Percentiles rank a stretch among this genome's conserved stretches.
phyloP scores from a whole-genome alignment of 1,140 invertebrate species.

The Calephelis virginiensis region DNA sequence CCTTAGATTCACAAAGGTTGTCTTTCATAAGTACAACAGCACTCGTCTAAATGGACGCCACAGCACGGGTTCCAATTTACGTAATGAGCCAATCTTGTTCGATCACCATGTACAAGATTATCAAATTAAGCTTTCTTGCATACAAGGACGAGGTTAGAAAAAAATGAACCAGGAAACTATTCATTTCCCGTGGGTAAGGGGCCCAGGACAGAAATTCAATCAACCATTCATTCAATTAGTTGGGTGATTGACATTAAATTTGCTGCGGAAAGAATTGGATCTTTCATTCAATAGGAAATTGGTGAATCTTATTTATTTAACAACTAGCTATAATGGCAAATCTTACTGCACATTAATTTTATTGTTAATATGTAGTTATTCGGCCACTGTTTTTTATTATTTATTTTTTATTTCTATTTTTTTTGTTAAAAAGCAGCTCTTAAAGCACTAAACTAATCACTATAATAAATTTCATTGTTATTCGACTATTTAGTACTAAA shows the following conservation, averaged over 20 bases:
- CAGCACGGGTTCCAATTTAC: background rate
- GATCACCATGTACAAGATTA: background rate
- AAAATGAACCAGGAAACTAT: slow-evolving; percentile 35
- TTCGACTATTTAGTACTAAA: no score
- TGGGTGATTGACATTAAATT: slow-evolving; percentile 46
- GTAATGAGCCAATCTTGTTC: background rate
- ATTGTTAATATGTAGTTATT: no score
- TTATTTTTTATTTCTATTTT: no score
- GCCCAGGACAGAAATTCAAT: slow-evolving; percentile 36
- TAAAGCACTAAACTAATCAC: no score
- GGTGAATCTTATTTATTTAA: slow-evolving; percentile 2
- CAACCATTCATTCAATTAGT: slow-evolving; percentile 55
- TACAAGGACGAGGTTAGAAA: slow-evolving; percentile 17
- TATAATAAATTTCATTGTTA: no score
- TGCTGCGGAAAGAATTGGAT: slow-evolving; percentile 27
- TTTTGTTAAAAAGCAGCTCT: no score
- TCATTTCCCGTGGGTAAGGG: slow-evolving; percentile 37
- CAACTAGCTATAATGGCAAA: no score
- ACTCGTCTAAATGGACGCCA: background rate
- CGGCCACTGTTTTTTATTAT: no score
- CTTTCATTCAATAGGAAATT: slow-evolving; percentile 21
- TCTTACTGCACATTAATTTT: no score
- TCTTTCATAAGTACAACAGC: no score
- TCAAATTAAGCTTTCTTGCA: slow-evolving; percentile 13
- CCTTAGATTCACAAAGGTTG: no score